A percentile compares a stretch with the other conserved stretches of the same genome.
These are phyloP conservation scores for Epizoanthus rinbou DNA, from an alignment of 92 coral and sea anemone species.

Conservation along the genomic window DNA sequence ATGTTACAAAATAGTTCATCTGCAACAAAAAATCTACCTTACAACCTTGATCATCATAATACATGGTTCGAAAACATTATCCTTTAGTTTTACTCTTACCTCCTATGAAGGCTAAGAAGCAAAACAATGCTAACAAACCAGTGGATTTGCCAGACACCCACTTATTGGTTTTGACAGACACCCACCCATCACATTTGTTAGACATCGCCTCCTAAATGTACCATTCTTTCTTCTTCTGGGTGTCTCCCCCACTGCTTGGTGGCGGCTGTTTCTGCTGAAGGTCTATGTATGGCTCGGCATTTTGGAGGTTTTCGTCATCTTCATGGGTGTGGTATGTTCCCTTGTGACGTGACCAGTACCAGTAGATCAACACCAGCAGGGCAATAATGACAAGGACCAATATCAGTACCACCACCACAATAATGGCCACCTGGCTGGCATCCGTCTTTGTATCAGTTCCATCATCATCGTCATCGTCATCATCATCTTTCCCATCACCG, in stretches of 20 bases:
- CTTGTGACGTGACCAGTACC: conserved; percentile 91
- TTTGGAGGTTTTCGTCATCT: conserved; percentile 68
- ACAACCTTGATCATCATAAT: neutral
- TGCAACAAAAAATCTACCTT: no score
- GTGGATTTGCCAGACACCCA: conserved; percentile 10
- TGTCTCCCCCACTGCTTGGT: conserved; percentile 40
- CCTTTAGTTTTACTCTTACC: neutral
- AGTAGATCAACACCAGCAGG: conserved; percentile 70
- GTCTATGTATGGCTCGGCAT: conserved; percentile 73
- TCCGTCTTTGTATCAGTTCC: conserved; percentile 38
- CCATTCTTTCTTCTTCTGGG: conserved; percentile 86
- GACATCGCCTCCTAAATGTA: conserved; percentile 49
- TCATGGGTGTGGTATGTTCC: conserved; percentile 93
- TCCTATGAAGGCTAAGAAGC: neutral
- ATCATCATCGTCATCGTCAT: conserved; percentile 43
- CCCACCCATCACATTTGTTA: neutral
- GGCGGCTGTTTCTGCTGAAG: conserved; percentile 55
- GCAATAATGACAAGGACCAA: conserved; percentile 66
- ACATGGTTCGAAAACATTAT: neutral
- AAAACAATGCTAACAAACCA: neutral
- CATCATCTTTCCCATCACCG: neutral
- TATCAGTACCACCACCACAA: conserved; percentile 67
- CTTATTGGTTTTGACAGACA: neutral
- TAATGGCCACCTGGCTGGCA: conserved; percentile 71
- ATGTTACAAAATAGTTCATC: no score